Percentiles rank a stretch among this genome's conserved stretches.
Conservation (phyloP, 2,797 vertebrate genomes). For the Takifugu ocellatus region DNA sequence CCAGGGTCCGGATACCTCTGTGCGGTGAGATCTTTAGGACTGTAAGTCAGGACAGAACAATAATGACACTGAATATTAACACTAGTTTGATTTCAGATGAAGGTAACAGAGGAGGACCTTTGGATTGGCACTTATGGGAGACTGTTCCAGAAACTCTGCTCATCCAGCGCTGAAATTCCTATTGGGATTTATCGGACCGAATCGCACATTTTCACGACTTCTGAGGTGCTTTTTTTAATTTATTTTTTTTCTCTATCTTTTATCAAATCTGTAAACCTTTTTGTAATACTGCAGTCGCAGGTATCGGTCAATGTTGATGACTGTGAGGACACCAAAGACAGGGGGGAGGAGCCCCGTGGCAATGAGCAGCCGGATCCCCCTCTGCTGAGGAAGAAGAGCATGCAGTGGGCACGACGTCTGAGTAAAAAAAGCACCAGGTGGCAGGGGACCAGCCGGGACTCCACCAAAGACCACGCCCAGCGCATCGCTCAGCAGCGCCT, state of each 20-base stretch:
- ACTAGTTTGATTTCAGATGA: slow-evolving; percentile 64
- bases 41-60: neutral
- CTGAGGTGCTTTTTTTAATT: slow-evolving; percentile 65
- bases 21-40: slow-evolving; percentile 69
- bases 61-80: neutral
- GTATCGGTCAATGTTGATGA: slow-evolving; percentile 73
- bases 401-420: slow-evolving; percentile 91
- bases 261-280: neutral
- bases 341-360: slow-evolving; percentile 67
- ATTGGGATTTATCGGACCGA: slow-evolving; percentile 83
- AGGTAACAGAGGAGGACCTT: slow-evolving; percentile 78
- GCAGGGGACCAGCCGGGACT: slow-evolving; percentile 75
- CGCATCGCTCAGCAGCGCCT: slow-evolving; percentile 85
- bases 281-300: slow-evolving; percentile 64
- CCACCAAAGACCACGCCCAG: slow-evolving; percentile 78
- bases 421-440: slow-evolving; percentile 83
- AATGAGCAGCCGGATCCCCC: slow-evolving; percentile 84
- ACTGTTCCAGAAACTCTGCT: slow-evolving; percentile 83
- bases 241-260: neutral
- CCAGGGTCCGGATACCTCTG: slow-evolving; percentile 83
- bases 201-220: slow-evolving; percentile 68
- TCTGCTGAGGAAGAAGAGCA: slow-evolving; percentile 89
- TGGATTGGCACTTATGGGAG: slow-evolving; percentile 82
- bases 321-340: slow-evolving; percentile 74
- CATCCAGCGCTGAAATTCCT: slow-evolving; percentile 81